phyloP scores from a whole-genome alignment of 2,113 vertebrate species.

The Lophius piscatorius region DNA sequence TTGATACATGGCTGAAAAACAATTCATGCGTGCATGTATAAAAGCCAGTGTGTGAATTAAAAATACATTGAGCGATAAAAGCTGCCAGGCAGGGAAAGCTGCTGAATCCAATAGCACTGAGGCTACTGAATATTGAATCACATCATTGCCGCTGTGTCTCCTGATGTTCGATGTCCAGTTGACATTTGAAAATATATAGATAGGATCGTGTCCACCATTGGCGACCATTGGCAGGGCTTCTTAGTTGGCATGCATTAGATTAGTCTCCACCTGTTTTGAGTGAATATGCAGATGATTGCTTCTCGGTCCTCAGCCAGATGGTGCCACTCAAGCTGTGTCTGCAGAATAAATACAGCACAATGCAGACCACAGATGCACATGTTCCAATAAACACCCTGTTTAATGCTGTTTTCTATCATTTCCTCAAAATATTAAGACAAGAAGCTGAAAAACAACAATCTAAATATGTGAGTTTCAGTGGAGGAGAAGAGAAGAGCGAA shows the following conservation, averaged over 20 bases:
- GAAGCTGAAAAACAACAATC: background rate
- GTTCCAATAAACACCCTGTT: background rate
- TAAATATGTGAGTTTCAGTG: background rate
- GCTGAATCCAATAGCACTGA: background rate
- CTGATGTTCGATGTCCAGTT: conserved; percentile 47
- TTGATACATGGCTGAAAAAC: conserved; percentile 27
- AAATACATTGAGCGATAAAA: conserved; percentile 30
- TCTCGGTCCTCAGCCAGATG: conserved; percentile 51
- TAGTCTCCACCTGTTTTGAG: conserved; percentile 59
- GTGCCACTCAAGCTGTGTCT: conserved; percentile 34
- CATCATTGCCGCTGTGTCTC: conserved; percentile 27
- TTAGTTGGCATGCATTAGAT: conserved; percentile 53
- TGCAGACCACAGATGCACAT: background rate
- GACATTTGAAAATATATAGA: conserved; percentile 65
- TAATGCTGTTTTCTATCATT: background rate
- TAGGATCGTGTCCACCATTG: conserved; percentile 34
- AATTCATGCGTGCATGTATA: conserved; percentile 35
- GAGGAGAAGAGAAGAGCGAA: background rate
- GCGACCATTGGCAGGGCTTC: conserved; percentile 22
- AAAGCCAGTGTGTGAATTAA: conserved; percentile 48
- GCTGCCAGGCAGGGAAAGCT: conserved; percentile 21
- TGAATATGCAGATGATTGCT: conserved; percentile 58
- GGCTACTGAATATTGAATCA: conserved; percentile 62
- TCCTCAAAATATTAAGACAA: background rate
- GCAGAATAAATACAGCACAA: conserved; percentile 14